These are phyloP conservation scores for Achatina immaculata DNA, from an alignment of 1,140 invertebrate genomes.

Conservation along the genomic window DNA sequence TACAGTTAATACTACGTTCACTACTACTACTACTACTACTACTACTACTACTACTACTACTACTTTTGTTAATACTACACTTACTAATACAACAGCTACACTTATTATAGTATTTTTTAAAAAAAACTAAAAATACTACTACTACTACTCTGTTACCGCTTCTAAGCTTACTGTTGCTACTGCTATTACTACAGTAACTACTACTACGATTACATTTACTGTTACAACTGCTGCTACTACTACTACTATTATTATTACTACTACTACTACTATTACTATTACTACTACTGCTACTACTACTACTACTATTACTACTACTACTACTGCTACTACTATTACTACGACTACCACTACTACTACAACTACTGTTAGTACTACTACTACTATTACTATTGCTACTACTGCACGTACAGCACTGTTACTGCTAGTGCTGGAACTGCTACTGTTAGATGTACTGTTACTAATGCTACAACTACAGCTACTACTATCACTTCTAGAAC, in stretches of 20 bases:
- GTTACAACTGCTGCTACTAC: slow-evolving; percentile 32
- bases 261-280: slow-evolving; percentile 33
- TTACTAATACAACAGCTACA: too few relatives aligned
- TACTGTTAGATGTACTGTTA: slow-evolving; percentile 1
- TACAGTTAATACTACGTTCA: too few relatives aligned
- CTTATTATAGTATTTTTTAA: too few relatives aligned
- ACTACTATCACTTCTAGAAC: neutral
- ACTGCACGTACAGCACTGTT: slow-evolving; percentile 23
- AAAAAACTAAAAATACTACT: too few relatives aligned
- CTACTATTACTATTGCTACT: slow-evolving; percentile 16
- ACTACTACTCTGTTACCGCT: too few relatives aligned
- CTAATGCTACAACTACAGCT: neutral
- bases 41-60: too few relatives aligned
- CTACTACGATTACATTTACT: slow-evolving; percentile 32
- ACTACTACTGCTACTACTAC: slow-evolving; percentile 31
- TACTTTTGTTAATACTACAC: too few relatives aligned
- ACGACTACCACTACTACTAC: too few relatives aligned
- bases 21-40: too few relatives aligned
- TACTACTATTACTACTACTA: slow-evolving; percentile 38
- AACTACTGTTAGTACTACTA: slow-evolving; percentile 8
- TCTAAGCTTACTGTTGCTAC: too few relatives aligned
- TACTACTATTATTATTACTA: slow-evolving; percentile 36
- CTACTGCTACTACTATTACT: slow-evolving; percentile 19
- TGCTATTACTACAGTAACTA: too few relatives aligned
- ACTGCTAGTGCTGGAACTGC: neutral